Percentiles rank a stretch among this genome's conserved stretches.
Evolutionary conservation across 2,113 vertebrate species (phyloP).

Genomic region (Hirundichthys speculiger): DNA sequence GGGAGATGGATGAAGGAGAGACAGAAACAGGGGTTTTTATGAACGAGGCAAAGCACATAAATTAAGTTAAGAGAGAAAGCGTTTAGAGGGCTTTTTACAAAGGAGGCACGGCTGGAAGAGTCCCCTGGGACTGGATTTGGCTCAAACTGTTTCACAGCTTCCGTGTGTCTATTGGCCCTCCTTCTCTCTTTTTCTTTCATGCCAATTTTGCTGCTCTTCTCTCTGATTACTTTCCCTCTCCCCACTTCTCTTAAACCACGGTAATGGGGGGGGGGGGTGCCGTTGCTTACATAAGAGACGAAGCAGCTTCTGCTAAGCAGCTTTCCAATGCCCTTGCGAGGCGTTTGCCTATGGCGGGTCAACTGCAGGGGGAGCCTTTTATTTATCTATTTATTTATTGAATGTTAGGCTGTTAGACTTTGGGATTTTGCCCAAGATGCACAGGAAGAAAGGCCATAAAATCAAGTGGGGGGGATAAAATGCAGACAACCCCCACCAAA

Average conservation of each 20-base stretch:
- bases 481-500: conserved; percentile 21
- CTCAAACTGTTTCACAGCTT: conserved; percentile 28
- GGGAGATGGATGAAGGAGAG: conserved; percentile 1
- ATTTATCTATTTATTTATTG: conserved; percentile 43
- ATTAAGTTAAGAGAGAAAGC: conserved; percentile 12
- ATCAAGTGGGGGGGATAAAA: conserved; percentile 43
- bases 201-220: conserved; percentile 40
- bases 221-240: conserved; percentile 38
- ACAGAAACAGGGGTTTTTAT: conserved; percentile 1
- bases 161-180: conserved; percentile 13
- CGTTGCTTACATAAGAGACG: conserved; percentile 59
- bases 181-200: conserved; percentile 15
- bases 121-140: conserved; percentile 40
- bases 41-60: conserved; percentile 12
- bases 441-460: conserved; percentile 59
- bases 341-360: conserved; percentile 60
- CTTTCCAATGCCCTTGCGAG: conserved; percentile 70
- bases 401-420: conserved; percentile 59
- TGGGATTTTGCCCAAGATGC: conserved; percentile 62
- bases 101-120: conserved; percentile 1
- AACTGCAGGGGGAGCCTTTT: conserved; percentile 50
- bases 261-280: conserved; percentile 28
- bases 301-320: conserved; percentile 67
- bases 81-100: conserved; percentile 8
- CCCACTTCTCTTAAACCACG: conserved; percentile 18